A percentile compares a stretch with the other conserved stretches of the same genome.
phyloP scores from a whole-genome alignment of 2,888 invertebrate species.

The Chrysolina oricalcia region DNA sequence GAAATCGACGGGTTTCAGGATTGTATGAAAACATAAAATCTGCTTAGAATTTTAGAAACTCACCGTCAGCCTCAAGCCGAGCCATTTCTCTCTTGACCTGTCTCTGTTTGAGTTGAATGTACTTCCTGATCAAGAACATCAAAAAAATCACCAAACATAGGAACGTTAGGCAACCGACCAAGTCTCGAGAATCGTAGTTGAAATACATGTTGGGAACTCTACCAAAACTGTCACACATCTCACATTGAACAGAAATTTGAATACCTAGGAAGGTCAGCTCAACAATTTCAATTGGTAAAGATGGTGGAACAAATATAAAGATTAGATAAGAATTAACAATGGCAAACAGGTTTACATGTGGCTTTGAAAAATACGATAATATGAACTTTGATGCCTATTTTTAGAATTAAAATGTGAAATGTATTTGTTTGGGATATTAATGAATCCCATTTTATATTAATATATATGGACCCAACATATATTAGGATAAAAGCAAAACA shows the following conservation, averaged over 20 bases:
- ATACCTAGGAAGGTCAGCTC: too few relatives aligned
- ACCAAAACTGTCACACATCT: too few relatives aligned
- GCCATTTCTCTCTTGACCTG: background rate
- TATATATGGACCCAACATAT: too few relatives aligned
- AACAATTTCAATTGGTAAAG: background rate
- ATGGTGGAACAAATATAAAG: slow-evolving; percentile 22
- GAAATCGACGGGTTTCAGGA: too few relatives aligned
- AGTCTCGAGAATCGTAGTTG: background rate
- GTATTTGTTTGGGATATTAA: background rate
- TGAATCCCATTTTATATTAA: too few relatives aligned
- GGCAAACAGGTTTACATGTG: slow-evolving; percentile 18
- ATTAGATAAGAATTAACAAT: slow-evolving; percentile 40
- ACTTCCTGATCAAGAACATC: background rate
- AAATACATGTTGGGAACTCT: background rate
- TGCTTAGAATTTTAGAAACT: background rate
- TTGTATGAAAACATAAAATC: too few relatives aligned
- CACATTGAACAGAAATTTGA: too few relatives aligned
- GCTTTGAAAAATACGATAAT: background rate
- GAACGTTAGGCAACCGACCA: background rate
- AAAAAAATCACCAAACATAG: background rate
- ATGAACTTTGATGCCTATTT: background rate
- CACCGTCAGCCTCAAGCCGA: background rate
- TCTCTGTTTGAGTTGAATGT: background rate
- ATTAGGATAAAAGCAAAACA: too few relatives aligned
- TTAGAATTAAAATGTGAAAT: background rate